phyloP scores from a whole-genome alignment of 2,888 invertebrate genomes.

The Scaptomyza caliginosa region DNA sequence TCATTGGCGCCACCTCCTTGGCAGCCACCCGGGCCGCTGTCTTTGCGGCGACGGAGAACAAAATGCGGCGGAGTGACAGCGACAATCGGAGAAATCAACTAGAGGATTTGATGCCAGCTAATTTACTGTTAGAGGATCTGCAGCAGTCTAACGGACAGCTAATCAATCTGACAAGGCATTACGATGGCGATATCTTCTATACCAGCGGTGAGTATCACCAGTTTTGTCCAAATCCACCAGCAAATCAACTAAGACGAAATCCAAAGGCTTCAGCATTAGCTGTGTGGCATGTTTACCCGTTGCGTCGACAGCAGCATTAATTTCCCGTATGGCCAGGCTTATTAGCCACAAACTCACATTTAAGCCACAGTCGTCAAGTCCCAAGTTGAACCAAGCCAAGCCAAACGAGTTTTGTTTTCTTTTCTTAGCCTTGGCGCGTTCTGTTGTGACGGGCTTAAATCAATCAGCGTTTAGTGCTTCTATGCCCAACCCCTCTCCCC shows the following conservation, averaged over 20 bases:
- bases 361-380: slow-evolving; percentile 15
- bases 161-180: slow-evolving; percentile 84
- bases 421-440: slow-evolving; percentile 23
- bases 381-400: slow-evolving; percentile 5
- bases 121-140: slow-evolving; percentile 80
- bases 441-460: slow-evolving; percentile 67
- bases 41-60: slow-evolving; percentile 37
- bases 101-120: slow-evolving; percentile 68
- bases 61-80: slow-evolving; percentile 21
- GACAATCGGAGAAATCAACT: slow-evolving; percentile 49
- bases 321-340: slow-evolving; percentile 48
- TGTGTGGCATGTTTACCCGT: slow-evolving; percentile 45
- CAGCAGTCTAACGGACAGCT: slow-evolving; percentile 76
- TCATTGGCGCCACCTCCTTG: slow-evolving; percentile 67
- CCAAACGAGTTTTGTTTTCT: slow-evolving; percentile 12
- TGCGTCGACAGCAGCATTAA: slow-evolving; percentile 70
- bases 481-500: not conserved
- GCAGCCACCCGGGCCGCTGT: slow-evolving; percentile 61
- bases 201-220: slow-evolving; percentile 81
- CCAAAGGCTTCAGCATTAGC: slow-evolving; percentile 8
- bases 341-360: slow-evolving; percentile 32
- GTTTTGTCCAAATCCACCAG: slow-evolving; percentile 5
- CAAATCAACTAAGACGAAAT: slow-evolving; percentile 4
- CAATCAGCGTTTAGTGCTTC: slow-evolving; percentile 45
- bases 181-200: slow-evolving; percentile 84